These are phyloP conservation scores for Drosophila prolongata DNA, from an alignment of 2,888 invertebrate genomes.

Conservation along the genomic window DNA sequence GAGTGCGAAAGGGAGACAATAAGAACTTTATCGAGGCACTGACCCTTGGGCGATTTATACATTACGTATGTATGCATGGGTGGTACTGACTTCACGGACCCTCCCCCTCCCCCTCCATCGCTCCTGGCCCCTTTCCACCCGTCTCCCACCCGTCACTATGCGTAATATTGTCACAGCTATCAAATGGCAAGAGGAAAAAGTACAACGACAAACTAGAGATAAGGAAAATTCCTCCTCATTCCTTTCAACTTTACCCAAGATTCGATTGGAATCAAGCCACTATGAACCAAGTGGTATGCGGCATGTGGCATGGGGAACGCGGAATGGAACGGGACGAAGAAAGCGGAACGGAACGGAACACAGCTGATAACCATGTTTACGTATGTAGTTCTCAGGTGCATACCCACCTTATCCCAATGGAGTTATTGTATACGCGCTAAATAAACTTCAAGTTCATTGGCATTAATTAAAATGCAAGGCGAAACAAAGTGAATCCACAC, in stretches of 20 bases:
- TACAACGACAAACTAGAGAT: conserved; percentile 25
- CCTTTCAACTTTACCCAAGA: not conserved
- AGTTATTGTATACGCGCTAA: conserved; percentile 44
- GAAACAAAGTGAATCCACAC: conserved; percentile 38
- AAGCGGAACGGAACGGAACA: not conserved
- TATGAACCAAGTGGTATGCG: not conserved
- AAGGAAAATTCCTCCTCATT: conserved; percentile 17
- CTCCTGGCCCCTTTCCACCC: conserved; percentile 1
- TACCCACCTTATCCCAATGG: conserved; percentile 22
- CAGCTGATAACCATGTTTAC: conserved; percentile 22
- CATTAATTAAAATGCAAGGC: conserved; percentile 67
- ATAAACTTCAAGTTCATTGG: conserved; percentile 73
- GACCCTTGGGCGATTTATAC: conserved; percentile 44
- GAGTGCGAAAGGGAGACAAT: conserved; percentile 25
- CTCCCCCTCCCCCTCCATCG: not conserved
- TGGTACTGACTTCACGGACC: conserved; percentile 3
- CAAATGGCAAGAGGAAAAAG: conserved; percentile 49
- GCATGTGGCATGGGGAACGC: not conserved
- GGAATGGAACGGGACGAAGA: not conserved
- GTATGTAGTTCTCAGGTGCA: conserved; percentile 22
- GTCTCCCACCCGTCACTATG: conserved; percentile 4
- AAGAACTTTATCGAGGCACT: conserved; percentile 54
- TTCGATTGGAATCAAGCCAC: conserved; percentile 17
- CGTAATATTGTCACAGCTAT: conserved; percentile 59
- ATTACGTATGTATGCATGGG: conserved; percentile 26